These are phyloP conservation scores for Drosophila nr. medialis DNA, from an alignment of 2,888 invertebrate genomes.

Conservation along the genomic window DNA sequence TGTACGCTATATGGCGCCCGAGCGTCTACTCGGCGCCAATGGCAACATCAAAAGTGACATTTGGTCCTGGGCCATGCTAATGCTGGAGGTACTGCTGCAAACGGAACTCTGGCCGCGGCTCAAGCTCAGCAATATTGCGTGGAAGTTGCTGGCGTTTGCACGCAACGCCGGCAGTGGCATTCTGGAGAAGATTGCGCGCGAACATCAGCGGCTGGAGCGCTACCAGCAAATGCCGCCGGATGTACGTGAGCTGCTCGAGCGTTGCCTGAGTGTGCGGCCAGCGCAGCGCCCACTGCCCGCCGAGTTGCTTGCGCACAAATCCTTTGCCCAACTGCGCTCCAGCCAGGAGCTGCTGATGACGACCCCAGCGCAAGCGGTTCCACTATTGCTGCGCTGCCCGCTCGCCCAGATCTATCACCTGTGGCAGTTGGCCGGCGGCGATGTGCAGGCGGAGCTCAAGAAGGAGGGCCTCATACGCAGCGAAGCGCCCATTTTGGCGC, in stretches of 20 bases:
- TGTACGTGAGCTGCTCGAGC: slow-evolving; percentile 87
- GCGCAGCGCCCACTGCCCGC: slow-evolving; percentile 87
- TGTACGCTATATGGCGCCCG: slow-evolving; percentile 92
- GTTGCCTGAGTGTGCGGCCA: slow-evolving; percentile 89
- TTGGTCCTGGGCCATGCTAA: slow-evolving; percentile 97
- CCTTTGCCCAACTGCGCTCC: slow-evolving; percentile 84
- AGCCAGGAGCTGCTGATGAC: neutral
- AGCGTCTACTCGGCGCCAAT: slow-evolving; percentile 89
- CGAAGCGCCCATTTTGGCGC: slow-evolving; percentile 91
- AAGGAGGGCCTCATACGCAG: slow-evolving; percentile 95
- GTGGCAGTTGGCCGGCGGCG: slow-evolving; percentile 98
- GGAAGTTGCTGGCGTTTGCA: slow-evolving; percentile 89
- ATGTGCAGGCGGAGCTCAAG: slow-evolving; percentile 94
- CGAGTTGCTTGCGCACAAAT: slow-evolving; percentile 86
- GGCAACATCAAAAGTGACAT: slow-evolving; percentile 93
- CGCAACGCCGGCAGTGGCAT: slow-evolving; percentile 80
- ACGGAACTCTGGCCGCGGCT: slow-evolving; percentile 88
- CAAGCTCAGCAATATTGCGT: slow-evolving; percentile 89
- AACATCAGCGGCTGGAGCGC: slow-evolving; percentile 88
- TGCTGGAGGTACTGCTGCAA: slow-evolving; percentile 91
- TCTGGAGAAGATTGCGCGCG: slow-evolving; percentile 91
- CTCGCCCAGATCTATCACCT: slow-evolving; percentile 95
- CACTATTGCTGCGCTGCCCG: slow-evolving; percentile 85
- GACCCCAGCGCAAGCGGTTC: slow-evolving; percentile 43
- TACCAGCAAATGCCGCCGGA: slow-evolving; percentile 70